Conservation (phyloP, 2,888 invertebrate genomes). For the Lycocerus yunnanus region DNA sequence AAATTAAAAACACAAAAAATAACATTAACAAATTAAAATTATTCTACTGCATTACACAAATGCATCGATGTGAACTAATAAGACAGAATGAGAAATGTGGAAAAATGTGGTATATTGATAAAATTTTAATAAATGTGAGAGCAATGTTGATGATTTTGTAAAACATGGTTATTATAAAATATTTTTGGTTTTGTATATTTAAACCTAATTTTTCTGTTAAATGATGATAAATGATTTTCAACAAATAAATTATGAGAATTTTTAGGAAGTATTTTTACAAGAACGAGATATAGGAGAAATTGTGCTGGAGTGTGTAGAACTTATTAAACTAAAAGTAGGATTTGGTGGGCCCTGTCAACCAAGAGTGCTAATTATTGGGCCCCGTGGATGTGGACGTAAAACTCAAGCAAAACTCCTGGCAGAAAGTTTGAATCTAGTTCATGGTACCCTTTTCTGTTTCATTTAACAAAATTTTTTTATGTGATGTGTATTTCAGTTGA, state of each 20-base stretch:
- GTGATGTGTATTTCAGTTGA: slow-evolving; percentile 57
- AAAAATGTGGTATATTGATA: not conserved
- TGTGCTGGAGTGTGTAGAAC: slow-evolving; percentile 49
- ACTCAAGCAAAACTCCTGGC: slow-evolving; percentile 60
- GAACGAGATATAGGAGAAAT: slow-evolving; percentile 50
- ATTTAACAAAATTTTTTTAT: too few species aligned
- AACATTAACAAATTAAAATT: not conserved
- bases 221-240: too few species aligned
- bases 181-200: not conserved
- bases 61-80: not conserved
- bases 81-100: not conserved
- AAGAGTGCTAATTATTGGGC: slow-evolving; percentile 64
- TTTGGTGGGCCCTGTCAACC: slow-evolving; percentile 60
- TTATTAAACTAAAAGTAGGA: slow-evolving; percentile 49
- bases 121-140: not conserved
- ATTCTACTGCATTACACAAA: not conserved
- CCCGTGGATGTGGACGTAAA: slow-evolving; percentile 62
- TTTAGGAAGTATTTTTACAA: slow-evolving; percentile 51
- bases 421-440: slow-evolving; percentile 61
- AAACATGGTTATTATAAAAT: not conserved
- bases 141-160: not conserved
- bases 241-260: not conserved
- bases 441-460: slow-evolving; percentile 46
- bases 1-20: not conserved
- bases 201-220: not conserved